A percentile compares a stretch with the other conserved stretches of the same genome.
phyloP scores from a whole-genome alignment of 1,140 invertebrate species.

The Drosophila subobscura region DNA sequence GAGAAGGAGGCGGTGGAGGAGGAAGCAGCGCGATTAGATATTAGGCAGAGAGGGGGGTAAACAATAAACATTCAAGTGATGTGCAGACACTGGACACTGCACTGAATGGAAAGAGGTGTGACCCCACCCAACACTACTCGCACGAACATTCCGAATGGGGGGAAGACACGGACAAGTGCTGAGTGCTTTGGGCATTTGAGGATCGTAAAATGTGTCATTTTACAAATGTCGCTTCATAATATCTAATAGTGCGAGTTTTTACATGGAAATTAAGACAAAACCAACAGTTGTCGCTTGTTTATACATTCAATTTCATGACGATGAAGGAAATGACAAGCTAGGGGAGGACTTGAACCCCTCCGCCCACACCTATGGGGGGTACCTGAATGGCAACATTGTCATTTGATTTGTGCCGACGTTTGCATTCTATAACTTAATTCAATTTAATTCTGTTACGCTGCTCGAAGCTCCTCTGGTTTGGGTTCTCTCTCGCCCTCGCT shows the following conservation, averaged over 20 bases:
- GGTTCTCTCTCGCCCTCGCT: slow-evolving; percentile 2
- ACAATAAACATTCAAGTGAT: slow-evolving; percentile 26
- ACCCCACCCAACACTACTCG: no score
- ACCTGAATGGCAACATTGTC: slow-evolving; percentile 49
- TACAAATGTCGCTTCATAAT: neutral
- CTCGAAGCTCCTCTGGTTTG: neutral
- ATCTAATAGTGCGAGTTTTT: neutral
- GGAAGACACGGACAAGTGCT: no score
- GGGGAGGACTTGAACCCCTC: slow-evolving; percentile 16
- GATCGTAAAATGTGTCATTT: slow-evolving; percentile 6
- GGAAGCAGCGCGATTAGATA: slow-evolving; percentile 55
- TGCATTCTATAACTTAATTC: slow-evolving; percentile 75
- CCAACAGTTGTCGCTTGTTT: slow-evolving; percentile 2
- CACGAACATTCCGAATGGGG: no score
- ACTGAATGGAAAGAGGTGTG: no score
- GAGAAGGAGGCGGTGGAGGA: slow-evolving; percentile 8
- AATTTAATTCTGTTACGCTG: slow-evolving; percentile 63
- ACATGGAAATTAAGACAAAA: neutral
- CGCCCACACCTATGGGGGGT: slow-evolving; percentile 1
- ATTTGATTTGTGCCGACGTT: slow-evolving; percentile 78
- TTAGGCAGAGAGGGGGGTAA: slow-evolving; percentile 49
- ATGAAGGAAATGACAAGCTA: slow-evolving; percentile 2
- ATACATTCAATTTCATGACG: slow-evolving; percentile 34
- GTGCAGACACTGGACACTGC: no score
- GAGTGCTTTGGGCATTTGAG: no score